Conservation (phyloP, 2,797 vertebrate species). For the Microctenopoma steveboyesi region DNA sequence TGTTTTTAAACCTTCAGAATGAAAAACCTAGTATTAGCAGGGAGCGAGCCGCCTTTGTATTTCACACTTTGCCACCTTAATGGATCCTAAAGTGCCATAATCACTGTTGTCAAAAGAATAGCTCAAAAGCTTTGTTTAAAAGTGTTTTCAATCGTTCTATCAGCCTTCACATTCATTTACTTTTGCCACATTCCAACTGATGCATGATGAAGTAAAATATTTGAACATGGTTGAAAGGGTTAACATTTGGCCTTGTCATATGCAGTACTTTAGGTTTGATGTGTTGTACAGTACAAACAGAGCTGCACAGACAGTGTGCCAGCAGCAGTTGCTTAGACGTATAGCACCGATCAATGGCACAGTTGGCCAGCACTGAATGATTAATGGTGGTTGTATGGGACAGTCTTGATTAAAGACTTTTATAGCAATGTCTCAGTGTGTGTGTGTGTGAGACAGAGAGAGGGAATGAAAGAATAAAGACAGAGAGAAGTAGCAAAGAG, state of each 20-base stretch:
- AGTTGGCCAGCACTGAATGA: constrained; percentile 65
- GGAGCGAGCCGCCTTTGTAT: not conserved
- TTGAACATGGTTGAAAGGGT: constrained; percentile 18
- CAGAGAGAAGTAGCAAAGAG: constrained; percentile 6
- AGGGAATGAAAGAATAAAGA: not conserved
- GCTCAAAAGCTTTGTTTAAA: constrained; percentile 10
- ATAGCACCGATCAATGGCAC: constrained; percentile 68
- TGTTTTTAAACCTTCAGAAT: constrained; percentile 6
- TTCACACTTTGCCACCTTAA: constrained; percentile 14
- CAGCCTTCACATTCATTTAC: not conserved
- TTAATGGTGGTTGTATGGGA: constrained; percentile 66
- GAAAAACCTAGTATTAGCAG: not conserved
- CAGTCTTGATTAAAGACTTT: constrained; percentile 78
- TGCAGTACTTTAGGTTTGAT: constrained; percentile 43
- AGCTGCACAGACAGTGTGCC: constrained; percentile 47
- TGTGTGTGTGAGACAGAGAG: not conserved
- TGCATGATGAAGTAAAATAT: constrained; percentile 1
- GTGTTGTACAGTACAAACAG: constrained; percentile 43
- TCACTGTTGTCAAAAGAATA: constrained; percentile 20
- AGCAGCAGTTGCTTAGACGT: constrained; percentile 60
- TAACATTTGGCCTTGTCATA: constrained; percentile 29
- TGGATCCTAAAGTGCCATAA: not conserved
- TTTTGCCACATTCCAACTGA: constrained; percentile 12
- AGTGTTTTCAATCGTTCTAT: not conserved
- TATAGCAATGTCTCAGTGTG: constrained; percentile 52